Evolutionary conservation across 2,113 vertebrate genomes (phyloP).

Genomic region (Apodemus sylvaticus): DNA sequence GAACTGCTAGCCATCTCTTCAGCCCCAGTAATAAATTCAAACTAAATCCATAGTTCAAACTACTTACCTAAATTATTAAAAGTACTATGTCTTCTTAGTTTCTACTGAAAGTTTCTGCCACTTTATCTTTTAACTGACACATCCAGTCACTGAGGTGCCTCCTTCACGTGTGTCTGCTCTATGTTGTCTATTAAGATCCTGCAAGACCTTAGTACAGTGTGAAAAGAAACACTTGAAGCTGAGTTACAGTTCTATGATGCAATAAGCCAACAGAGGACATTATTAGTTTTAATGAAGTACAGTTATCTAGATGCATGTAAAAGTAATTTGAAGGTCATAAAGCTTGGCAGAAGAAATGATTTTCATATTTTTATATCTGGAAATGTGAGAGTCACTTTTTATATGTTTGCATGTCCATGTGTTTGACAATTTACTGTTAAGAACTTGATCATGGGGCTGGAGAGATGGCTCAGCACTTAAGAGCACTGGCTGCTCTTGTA

Average conservation of each 20-base stretch:
- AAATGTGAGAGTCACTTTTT: conserved; percentile 38
- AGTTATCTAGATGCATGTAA: neutral
- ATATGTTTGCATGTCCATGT: neutral
- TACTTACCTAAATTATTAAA: conserved; percentile 27
- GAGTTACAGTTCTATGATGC: neutral
- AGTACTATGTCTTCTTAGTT: neutral
- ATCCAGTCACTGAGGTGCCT: neutral
- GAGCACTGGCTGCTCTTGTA: neutral
- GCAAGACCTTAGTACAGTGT: neutral
- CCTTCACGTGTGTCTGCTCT: neutral
- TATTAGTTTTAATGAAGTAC: neutral
- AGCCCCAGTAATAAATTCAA: neutral
- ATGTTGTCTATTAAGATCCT: neutral
- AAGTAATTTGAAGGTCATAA: neutral
- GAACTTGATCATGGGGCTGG: neutral
- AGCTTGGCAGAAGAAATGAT: neutral
- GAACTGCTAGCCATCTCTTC: neutral
- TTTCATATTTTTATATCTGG: neutral
- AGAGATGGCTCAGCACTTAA: neutral
- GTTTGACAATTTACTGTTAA: conserved; percentile 29
- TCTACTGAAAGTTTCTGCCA: neutral
- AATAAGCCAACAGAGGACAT: neutral
- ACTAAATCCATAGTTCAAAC: neutral
- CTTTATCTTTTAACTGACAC: neutral
- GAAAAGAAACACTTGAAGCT: neutral